Base-by-base conservation (phyloP, 2,797 vertebrate species). In the Halcyon chelicuti region DNA sequence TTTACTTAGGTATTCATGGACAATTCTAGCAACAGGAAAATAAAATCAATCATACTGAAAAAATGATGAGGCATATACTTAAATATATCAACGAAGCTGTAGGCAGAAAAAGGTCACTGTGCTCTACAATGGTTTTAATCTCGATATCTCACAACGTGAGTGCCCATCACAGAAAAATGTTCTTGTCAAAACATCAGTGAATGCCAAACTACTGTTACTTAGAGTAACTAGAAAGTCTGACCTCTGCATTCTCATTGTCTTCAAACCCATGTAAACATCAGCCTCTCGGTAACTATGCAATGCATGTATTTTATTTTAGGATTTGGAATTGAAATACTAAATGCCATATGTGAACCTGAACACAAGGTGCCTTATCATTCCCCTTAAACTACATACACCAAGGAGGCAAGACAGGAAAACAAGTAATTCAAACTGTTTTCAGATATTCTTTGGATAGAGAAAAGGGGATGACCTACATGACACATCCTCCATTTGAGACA, bases 1-100 rank as follows among this genome's bases (percentile, higher is more conserved):
- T 97, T 98, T 98, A 93, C 99, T 99, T 97, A 99, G 97, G 97
- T 99, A 99, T 97, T 98, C 98, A 90, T 98, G 98, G 96, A 99
- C 98, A 98, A 98, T 97, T 98, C 99, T 99, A 97, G 76, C 71
- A 98, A 96, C 49, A 93, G 52, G 20, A 92, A 86, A 94, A 86
- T 60, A 62, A 81, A 75, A 75, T 57, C n/a, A 67, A 33, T 61
- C 40, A 61, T 7, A 77, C 44, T 66, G n/a, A 71, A 47, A 67
- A 57, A 20, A 1, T 28, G 28, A 58, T 52, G 46, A 58, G 72
- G 20, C 26, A 70, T 14, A 33, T 6, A 77, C 22, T 39, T 68
- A 42, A 87, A 65, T 9, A 9, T 18, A 83, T 8, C 1, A 2
- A 4, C 26, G 16, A 73, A 76, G 25, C 17, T 52, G 22, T 5